phyloP scores from a whole-genome alignment of 2,888 invertebrate species.

The Nudaria mundana region DNA sequence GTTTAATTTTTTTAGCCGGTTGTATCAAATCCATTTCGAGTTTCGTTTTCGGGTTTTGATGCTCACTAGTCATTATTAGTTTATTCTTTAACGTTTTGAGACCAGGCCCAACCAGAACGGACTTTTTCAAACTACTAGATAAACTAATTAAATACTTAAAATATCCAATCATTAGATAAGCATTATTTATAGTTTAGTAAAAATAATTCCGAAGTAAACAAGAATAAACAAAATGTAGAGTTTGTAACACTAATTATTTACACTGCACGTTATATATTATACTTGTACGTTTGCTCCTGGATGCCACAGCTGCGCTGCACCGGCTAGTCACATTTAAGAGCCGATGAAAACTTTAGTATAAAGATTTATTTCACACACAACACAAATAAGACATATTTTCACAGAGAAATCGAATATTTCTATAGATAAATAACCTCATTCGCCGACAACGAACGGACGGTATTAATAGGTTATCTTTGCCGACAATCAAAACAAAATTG shows the following conservation, averaged over 20 bases:
- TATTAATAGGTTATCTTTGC: slow-evolving; percentile 29
- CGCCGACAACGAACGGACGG: too few species aligned
- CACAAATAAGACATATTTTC: slow-evolving; percentile 6
- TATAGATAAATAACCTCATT: slow-evolving; percentile 27
- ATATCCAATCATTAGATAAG: slow-evolving; percentile 39
- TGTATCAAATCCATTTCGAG: slow-evolving; percentile 42
- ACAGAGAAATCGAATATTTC: slow-evolving; percentile 12
- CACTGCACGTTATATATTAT: too few species aligned
- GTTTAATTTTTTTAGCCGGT: slow-evolving; percentile 59
- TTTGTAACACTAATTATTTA: too few species aligned
- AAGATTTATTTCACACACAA: not conserved
- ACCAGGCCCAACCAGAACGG: slow-evolving; percentile 4
- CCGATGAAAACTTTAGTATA: not conserved
- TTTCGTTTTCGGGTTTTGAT: slow-evolving; percentile 40
- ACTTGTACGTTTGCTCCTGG: too few species aligned
- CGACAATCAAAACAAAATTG: too few species aligned
- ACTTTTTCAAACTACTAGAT: slow-evolving; percentile 18
- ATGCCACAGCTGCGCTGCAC: too few species aligned
- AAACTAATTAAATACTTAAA: slow-evolving; percentile 25
- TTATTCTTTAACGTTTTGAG: slow-evolving; percentile 11
- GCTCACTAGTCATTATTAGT: slow-evolving; percentile 44
- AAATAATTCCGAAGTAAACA: too few species aligned
- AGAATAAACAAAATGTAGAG: too few species aligned
- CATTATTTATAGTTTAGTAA: too few species aligned
- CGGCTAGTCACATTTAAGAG: too few species aligned